phyloP scores from a whole-genome alignment of 2,113 vertebrate species.

The Charadrius vociferus region DNA sequence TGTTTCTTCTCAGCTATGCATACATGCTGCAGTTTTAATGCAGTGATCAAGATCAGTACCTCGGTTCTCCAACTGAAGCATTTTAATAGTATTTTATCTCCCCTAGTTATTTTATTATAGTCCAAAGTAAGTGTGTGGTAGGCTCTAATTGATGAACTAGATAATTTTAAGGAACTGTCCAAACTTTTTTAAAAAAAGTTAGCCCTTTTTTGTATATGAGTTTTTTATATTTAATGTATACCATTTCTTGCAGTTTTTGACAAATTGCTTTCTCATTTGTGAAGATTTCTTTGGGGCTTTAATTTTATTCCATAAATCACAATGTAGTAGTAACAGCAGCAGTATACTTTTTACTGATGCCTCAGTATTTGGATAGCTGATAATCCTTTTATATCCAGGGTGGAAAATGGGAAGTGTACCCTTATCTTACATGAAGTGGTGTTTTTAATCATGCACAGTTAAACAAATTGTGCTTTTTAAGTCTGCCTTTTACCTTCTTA shows the following conservation, averaged over 20 bases:
- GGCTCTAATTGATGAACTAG: conserved; percentile 60
- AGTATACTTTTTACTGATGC: conserved; percentile 52
- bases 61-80: conserved; percentile 73
- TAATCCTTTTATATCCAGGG: conserved; percentile 16
- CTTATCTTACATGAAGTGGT: not conserved
- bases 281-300: conserved; percentile 46
- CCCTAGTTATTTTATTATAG: conserved; percentile 55
- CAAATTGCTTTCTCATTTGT: conserved; percentile 58
- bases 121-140: conserved; percentile 56
- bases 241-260: conserved; percentile 70
- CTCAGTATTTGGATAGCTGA: conserved; percentile 3
- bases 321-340: conserved; percentile 18
- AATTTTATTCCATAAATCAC: conserved; percentile 62
- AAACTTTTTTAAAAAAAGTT: conserved; percentile 6
- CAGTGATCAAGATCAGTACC: conserved; percentile 66
- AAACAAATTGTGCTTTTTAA: conserved; percentile 34
- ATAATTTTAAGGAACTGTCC: conserved; percentile 57
- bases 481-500: not conserved
- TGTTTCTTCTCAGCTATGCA: not conserved
- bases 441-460: conserved; percentile 34
- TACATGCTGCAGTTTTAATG: conserved; percentile 77
- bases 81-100: conserved; percentile 66
- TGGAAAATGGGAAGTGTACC: not conserved
- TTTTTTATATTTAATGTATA: conserved; percentile 78
- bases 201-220: conserved; percentile 65